These are phyloP conservation scores for Craterocephalus amniculus DNA, from an alignment of 2,797 vertebrate species.

Conservation along the genomic window DNA sequence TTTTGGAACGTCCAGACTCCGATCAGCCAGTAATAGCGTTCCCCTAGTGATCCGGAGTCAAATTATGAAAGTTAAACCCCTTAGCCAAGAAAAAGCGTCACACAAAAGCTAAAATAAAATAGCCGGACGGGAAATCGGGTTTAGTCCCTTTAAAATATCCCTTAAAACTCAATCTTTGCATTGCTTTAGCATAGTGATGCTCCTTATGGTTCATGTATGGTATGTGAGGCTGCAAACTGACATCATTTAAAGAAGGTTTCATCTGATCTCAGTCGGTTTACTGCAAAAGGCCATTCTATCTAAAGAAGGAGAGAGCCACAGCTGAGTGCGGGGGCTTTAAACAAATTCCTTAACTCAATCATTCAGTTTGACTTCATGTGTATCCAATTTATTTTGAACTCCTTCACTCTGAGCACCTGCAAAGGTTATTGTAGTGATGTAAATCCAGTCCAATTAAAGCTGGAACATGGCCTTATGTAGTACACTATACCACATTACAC, in stretches of 20 bases:
- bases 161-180: not conserved
- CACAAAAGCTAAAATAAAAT: no score
- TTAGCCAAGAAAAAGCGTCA: no score
- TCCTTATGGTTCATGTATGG: not conserved
- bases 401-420: not conserved
- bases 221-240: not conserved
- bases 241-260: conserved; percentile 4
- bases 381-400: not conserved
- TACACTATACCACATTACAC: not conserved
- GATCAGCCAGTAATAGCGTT: no score
- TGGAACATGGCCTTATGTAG: not conserved
- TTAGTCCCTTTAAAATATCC: no score
- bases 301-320: not conserved
- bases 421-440: not conserved
- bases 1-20: no score
- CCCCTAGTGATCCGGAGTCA: no score
- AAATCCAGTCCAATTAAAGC: not conserved
- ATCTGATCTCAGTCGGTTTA: no score
- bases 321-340: not conserved
- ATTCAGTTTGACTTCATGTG: not conserved
- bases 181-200: not conserved
- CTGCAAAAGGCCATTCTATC: not conserved
- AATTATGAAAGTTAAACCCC: no score
- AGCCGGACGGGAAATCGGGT: no score
- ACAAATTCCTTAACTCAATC: not conserved